Percentiles rank a stretch among this genome's conserved stretches.
Conservation (phyloP, 2,113 vertebrate species). For the Gnathonemus echidnorhynchus region DNA sequence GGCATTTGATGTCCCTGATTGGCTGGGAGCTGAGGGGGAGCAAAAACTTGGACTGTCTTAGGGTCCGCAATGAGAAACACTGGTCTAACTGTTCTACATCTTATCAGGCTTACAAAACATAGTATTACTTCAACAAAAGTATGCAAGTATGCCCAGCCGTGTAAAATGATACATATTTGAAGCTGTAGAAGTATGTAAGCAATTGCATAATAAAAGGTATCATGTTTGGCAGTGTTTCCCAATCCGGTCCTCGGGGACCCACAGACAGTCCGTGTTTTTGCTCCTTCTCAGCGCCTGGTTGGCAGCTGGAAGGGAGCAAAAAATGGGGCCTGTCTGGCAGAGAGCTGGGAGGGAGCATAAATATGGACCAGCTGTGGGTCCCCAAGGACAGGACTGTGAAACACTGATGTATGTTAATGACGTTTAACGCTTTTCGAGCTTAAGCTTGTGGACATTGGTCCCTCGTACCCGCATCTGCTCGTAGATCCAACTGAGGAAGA, state of each 20-base stretch:
- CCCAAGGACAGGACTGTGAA: neutral
- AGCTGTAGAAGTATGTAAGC: neutral
- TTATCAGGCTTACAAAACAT: neutral
- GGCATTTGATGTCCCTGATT: neutral
- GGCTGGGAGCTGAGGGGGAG: neutral
- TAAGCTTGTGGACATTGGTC: neutral
- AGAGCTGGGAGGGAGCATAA: neutral
- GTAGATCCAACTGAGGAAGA: conserved; percentile 75
- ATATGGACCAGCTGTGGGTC: no score
- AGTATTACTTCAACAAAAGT: neutral
- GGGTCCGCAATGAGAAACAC: neutral
- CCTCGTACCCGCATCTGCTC: conserved; percentile 73
- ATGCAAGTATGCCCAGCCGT: neutral
- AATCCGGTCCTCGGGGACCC: neutral
- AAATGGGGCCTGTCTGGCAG: neutral
- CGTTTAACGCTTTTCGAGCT: neutral
- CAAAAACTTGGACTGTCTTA: neutral
- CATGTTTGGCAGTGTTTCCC: neutral
- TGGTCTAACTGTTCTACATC: neutral
- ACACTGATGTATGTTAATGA: neutral
- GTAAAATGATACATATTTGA: neutral
- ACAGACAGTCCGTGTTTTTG: neutral
- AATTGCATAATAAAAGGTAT: neutral
- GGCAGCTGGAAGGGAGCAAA: neutral
- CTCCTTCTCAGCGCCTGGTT: neutral